phyloP scores from a whole-genome alignment of 2,888 invertebrate genomes.

The Drosophila mimica region DNA sequence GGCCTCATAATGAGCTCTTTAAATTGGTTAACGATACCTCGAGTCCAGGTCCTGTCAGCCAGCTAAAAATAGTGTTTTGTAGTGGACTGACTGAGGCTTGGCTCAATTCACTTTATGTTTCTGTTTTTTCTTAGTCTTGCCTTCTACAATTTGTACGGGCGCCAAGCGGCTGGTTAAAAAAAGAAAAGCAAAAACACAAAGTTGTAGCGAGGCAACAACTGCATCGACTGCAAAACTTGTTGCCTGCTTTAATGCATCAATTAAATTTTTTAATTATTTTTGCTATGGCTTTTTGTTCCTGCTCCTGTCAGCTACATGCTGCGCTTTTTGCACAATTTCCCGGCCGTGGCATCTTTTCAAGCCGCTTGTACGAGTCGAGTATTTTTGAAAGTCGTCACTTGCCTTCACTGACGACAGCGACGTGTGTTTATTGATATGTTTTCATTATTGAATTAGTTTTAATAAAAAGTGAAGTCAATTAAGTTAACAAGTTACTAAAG shows the following conservation, averaged over 20 bases:
- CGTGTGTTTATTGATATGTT: conserved; percentile 79
- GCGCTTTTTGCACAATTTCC: conserved; percentile 59
- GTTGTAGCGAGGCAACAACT: conserved; percentile 23
- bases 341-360: conserved; percentile 46
- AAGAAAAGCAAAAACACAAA: conserved; percentile 36
- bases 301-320: conserved; percentile 70
- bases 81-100: conserved; percentile 11
- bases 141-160: conserved; percentile 37
- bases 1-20: conserved; percentile 62
- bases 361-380: conserved; percentile 43
- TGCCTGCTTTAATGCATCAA: conserved; percentile 78
- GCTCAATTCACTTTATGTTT: conserved; percentile 25
- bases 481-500: conserved; percentile 60
- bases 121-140: conserved; percentile 19
- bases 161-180: conserved; percentile 39
- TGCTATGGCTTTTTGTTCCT: conserved; percentile 69
- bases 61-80: conserved; percentile 71
- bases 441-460: conserved; percentile 80
- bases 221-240: conserved; percentile 60
- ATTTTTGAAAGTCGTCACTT: conserved; percentile 73
- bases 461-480: conserved; percentile 69
- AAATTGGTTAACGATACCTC: conserved; percentile 60
- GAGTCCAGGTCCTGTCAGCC: conserved; percentile 46
- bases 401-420: conserved; percentile 49
- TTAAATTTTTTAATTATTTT: conserved; percentile 78